A percentile compares a stretch with the other conserved stretches of the same genome.
These are phyloP conservation scores for Theonella swinhoei DNA, from an alignment of 37 sponge, comb jelly and placozoan species.

Conservation along the genomic window DNA sequence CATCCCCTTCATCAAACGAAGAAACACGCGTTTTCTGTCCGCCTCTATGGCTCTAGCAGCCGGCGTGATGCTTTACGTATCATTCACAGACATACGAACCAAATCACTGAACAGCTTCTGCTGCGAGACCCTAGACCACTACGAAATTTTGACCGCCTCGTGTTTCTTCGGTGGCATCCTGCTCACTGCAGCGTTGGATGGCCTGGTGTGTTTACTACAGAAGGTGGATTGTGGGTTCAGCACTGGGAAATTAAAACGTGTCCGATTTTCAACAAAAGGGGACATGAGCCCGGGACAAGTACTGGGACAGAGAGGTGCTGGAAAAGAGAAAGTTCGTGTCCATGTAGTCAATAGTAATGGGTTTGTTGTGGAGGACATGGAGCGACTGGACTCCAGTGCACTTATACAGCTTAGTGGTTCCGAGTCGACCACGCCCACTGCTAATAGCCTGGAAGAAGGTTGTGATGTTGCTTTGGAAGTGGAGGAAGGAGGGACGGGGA, in stretches of 20 bases:
- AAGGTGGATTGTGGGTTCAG: conserved; percentile 47
- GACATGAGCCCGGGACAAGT: not conserved
- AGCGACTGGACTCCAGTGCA: not conserved
- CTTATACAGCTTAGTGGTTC: not conserved
- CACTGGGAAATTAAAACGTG: not conserved
- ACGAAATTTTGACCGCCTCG: conserved; percentile 12
- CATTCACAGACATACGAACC: conserved; percentile 65
- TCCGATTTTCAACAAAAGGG: not conserved
- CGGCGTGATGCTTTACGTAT: conserved; percentile 77
- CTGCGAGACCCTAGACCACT: conserved; percentile 39
- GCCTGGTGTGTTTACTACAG: conserved; percentile 31
- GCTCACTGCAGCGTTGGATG: conserved; percentile 51
- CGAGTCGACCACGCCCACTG: conserved; percentile 3
- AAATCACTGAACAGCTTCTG: conserved; percentile 61
- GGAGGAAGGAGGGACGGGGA: not conserved
- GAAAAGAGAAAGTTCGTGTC: not conserved
- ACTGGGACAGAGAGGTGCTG: not conserved
- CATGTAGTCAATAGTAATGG: not conserved
- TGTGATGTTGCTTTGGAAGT: conserved; percentile 1
- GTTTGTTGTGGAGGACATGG: not conserved
- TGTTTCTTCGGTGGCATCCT: conserved; percentile 76
- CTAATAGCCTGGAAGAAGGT: not conserved
- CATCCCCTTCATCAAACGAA: conserved; percentile 55
- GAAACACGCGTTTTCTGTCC: conserved; percentile 46
- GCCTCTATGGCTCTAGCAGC: conserved; percentile 55